Base-by-base conservation (phyloP, 2,113 vertebrate species). In the Burhinus oedicnemus region DNA sequence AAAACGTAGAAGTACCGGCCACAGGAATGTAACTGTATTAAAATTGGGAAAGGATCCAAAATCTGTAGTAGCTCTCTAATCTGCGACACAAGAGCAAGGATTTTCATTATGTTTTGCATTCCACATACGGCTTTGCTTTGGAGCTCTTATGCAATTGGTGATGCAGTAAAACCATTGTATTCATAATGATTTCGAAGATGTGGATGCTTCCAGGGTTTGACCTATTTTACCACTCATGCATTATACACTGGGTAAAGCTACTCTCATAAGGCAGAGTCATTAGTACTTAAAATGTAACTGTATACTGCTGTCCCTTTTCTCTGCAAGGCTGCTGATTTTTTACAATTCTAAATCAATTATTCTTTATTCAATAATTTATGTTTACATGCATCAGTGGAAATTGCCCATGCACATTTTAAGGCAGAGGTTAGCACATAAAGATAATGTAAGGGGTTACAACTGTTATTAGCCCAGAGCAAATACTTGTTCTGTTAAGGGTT, bases 101-200 rank as follows among this genome's bases (percentile, higher is more conserved):
- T 83, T 97, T 97, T 97, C 70, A 85, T 96, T 98, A 89, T 94
- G 75, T 79, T 97, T 96, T 93, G 72, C 83, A 82, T 98, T 97
- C 96, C 95, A 93, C 87, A 91, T 97, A 91, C 5, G 70, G 49
- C 91, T 97, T 94, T 96, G 88, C 89, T 98, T 83, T 93, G 85
- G 95, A 97, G 90, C 47, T 95, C 79, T 97, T 97, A 96, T 97
- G 96, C 91, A 97, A 97, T 92, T 91, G 81, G 92, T 96, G 91
- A 97, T 95, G 87, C 90, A 96, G 91, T 95, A 96, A 98, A 93
- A 87, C 80, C 70, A 95, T 95, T 97, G 96, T 97, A 94, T 96
- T 98, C 94, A 88, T 95, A 96, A 98, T 97, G 96, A 97, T 97
- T 98, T 97, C 96, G 94, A 96, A 97, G 96, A 97, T 40, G 76